These are phyloP conservation scores for Ennomos quercinarius DNA, from an alignment of 2,888 invertebrate species.

Conservation along the genomic window DNA sequence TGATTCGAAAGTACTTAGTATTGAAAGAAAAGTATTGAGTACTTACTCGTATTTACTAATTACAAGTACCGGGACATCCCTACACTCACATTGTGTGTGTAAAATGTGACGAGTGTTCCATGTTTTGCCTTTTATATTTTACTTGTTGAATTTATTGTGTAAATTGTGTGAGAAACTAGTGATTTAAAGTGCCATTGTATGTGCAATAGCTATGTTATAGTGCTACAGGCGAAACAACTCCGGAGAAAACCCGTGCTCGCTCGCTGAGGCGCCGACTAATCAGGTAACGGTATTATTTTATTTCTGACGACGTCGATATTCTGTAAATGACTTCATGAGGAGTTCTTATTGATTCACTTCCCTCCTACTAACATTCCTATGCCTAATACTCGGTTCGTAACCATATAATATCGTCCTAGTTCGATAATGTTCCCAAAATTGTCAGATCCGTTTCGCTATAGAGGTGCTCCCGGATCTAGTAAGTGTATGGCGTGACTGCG, in stretches of 20 bases:
- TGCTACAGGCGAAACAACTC: constrained; percentile 46
- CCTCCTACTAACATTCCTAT: constrained; percentile 12
- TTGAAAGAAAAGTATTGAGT: no score
- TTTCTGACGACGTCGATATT: constrained; percentile 78
- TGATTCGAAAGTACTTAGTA: no score
- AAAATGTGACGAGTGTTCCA: constrained; percentile 75
- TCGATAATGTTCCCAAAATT: constrained; percentile 4
- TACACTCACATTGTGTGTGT: constrained; percentile 43
- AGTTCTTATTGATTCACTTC: constrained; percentile 46
- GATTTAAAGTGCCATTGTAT: constrained; percentile 53
- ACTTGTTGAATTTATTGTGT: constrained; percentile 80
- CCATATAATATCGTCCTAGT: constrained; percentile 7
- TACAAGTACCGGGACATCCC: no score
- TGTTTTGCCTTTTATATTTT: constrained; percentile 75
- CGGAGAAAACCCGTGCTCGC: constrained; percentile 52
- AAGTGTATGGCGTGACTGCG: constrained; percentile 23
- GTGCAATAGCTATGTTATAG: constrained; percentile 66
- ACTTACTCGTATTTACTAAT: no score
- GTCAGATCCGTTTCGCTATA: constrained; percentile 8
- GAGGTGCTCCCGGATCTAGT: constrained; percentile 31
- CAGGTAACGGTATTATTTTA: constrained; percentile 83
- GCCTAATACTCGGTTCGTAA: constrained; percentile 3
- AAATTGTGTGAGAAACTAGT: constrained; percentile 64
- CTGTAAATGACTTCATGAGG: constrained; percentile 52
- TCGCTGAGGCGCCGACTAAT: constrained; percentile 59